Evolutionary conservation across 2,888 invertebrate species (phyloP).

Genomic region (Teinopalpus imperialis): DNA sequence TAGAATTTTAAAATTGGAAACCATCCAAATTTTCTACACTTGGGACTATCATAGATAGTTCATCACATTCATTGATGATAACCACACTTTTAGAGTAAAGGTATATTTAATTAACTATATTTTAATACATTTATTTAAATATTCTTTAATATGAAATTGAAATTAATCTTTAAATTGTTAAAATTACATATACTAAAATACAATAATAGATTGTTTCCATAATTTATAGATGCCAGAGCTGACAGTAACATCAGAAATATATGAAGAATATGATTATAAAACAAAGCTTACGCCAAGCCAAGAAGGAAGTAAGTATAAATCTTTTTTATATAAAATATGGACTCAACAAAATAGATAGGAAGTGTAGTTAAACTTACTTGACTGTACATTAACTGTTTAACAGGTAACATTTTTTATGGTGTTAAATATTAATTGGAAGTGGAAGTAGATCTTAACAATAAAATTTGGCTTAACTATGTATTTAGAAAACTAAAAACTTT

Average conservation of each 20-base stretch:
- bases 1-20: slow-evolving; percentile 72
- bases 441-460: no score
- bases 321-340: no score
- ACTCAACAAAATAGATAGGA: no score
- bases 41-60: slow-evolving; percentile 53
- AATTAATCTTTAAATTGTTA: no score
- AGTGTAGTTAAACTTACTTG: no score
- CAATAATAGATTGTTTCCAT: slow-evolving; percentile 25
- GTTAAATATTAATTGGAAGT: no score
- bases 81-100: slow-evolving; percentile 11
- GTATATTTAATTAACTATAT: slow-evolving; percentile 4
- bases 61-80: slow-evolving; percentile 16
- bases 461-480: no score
- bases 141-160: no score
- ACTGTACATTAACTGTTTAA: no score
- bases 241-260: slow-evolving; percentile 88
- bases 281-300: slow-evolving; percentile 67
- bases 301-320: slow-evolving; percentile 74
- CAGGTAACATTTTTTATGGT: no score
- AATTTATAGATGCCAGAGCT: slow-evolving; percentile 76
- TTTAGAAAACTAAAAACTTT: no score
- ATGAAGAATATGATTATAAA: slow-evolving; percentile 85
- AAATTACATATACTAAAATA: no score
- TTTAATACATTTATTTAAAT: background rate
- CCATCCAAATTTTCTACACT: slow-evolving; percentile 66